These are phyloP conservation scores for Argyra leucocephala DNA, from an alignment of 2,888 invertebrate species.

Conservation along the genomic window DNA sequence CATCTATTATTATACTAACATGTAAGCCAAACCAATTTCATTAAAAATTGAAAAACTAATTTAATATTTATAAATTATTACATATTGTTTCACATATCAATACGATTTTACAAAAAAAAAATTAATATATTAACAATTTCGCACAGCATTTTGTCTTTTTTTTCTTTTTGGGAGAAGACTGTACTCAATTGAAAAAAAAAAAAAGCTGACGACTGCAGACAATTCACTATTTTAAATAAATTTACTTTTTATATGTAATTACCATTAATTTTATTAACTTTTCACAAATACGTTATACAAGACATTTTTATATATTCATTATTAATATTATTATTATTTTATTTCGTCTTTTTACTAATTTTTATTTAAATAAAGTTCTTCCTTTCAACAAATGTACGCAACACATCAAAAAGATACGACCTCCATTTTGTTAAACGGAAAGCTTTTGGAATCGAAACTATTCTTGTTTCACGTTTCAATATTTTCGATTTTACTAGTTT, in stretches of 20 bases:
- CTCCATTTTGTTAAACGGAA: not conserved
- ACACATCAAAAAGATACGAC: conserved; percentile 6
- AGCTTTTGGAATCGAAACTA: not conserved
- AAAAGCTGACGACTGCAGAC: conserved; percentile 6
- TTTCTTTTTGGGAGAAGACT: not conserved
- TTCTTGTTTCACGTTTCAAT: not conserved
- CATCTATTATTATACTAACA: too few relatives aligned
- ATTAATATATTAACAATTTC: not conserved
- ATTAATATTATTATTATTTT: not conserved
- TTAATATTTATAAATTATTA: not conserved
- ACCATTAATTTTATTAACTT: not conserved
- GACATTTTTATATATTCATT: not conserved
- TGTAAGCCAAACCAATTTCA: too few relatives aligned
- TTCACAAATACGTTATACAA: not conserved
- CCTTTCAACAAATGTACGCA: conserved; percentile 3
- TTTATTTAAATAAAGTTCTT: not conserved
- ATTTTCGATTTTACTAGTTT: not conserved
- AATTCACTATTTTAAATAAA: not conserved
- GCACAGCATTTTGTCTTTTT: not conserved
- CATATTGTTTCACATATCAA: not conserved
- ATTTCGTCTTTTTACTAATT: conserved; percentile 1
- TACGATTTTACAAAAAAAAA: too few relatives aligned
- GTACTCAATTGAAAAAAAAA: conserved; percentile 6
- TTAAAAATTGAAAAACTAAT: not conserved
- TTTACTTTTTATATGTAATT: not conserved